Base-by-base conservation (phyloP, 2,888 invertebrate species). In the Candidula unifasciata region DNA sequence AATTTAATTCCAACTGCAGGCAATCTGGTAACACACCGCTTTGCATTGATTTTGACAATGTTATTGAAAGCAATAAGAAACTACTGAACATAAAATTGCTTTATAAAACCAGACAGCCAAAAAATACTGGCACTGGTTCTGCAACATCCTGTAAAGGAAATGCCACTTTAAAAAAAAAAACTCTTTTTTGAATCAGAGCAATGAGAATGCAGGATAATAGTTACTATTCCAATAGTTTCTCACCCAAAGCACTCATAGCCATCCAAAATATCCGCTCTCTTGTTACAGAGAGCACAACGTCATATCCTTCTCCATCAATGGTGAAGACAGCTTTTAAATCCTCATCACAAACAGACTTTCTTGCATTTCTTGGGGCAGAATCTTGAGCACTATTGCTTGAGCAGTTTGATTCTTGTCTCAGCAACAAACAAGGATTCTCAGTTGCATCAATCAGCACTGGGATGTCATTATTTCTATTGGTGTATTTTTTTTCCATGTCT, bases 231-330 rank as follows among this genome's bases (percentile, higher is more conserved):
- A 73, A 73, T n/a, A 73, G 8, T 44, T 69, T 21, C 60, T 85
- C 84, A 83, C 85, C 84, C 24, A 60, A 80, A 30, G 90, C 88
- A 66, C 87, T 89, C 86, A 90, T 90, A 52, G 89, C 87, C 27
- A 80, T 87, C 90, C 90, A 90, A 66, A 85, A 87, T 64, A 91
- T 87, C 24, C 80, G 86, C 27, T 88, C 89, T 30, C 86, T 85
- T 35, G 87, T 83, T 68, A 89, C 86, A 2, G 90, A 91, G 27
- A 91, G 81, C 18, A 89, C 89, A 57, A 91, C 91, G 86, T 91
- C 91, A 86, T 87, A 91, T 16, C 91, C 91, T 33, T 90, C 90
- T 10, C 89, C 89, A 83, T 89, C 89, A 16, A 91, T 88, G 81
- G 91, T 90, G 85, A 91, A 91, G 33, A 91, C 84, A 27, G 84